These are phyloP conservation scores for Chrysina gloriosa DNA, from an alignment of 2,888 invertebrate species.

Conservation along the genomic window DNA sequence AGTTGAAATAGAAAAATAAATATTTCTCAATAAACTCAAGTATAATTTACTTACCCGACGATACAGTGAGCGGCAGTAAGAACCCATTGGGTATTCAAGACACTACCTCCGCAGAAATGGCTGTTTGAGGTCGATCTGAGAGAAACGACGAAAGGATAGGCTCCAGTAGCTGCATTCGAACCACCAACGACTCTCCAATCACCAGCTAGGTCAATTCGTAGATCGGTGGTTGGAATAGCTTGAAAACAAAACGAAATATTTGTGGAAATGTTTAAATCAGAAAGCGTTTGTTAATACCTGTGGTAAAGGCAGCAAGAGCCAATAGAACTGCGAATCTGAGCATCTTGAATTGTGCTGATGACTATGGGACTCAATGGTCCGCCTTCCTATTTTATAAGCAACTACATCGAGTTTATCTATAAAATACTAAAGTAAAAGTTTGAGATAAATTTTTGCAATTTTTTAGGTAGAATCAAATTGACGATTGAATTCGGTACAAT, in stretches of 20 bases:
- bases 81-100: slow-evolving; percentile 60
- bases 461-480: too few relatives aligned
- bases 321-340: background rate
- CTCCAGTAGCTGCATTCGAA: slow-evolving; percentile 60
- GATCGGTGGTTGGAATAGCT: background rate
- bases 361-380: too few relatives aligned
- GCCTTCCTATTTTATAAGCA: too few relatives aligned
- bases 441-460: too few relatives aligned
- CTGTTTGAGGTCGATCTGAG: slow-evolving; percentile 59
- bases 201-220: slow-evolving; percentile 38
- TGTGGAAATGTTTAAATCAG: background rate
- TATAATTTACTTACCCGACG: slow-evolving; percentile 56
- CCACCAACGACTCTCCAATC: slow-evolving; percentile 67
- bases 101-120: slow-evolving; percentile 67
- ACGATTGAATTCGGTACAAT: too few relatives aligned
- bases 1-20: background rate
- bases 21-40: background rate
- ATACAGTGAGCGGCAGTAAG: slow-evolving; percentile 68
- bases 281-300: background rate
- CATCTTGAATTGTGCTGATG: background rate
- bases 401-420: too few relatives aligned
- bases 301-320: background rate
- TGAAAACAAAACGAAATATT: background rate
- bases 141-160: slow-evolving; percentile 58
- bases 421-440: too few relatives aligned